Percentiles rank a stretch among this genome's conserved stretches.
Conservation (phyloP, 1,140 invertebrate genomes). For the Drosophila arizonae region DNA sequence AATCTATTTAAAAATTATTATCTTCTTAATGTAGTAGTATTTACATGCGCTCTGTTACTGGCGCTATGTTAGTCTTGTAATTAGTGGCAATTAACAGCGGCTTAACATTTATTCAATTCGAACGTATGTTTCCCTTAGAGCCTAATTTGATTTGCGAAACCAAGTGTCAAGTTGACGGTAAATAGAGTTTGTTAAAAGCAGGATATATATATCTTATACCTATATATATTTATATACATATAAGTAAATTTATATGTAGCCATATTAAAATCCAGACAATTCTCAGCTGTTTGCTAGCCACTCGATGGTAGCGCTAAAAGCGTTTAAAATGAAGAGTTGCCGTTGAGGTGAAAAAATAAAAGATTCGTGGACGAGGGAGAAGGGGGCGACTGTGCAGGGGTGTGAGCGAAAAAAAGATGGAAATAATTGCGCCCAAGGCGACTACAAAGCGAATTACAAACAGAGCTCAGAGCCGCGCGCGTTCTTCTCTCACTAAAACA, state of each 20-base stretch:
- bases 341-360: slow-evolving; percentile 11
- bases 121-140: background rate
- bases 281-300: slow-evolving; percentile 67
- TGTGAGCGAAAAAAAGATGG: slow-evolving; percentile 46
- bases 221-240: background rate
- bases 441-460: slow-evolving; percentile 80
- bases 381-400: background rate
- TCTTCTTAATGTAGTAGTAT: too few relatives aligned
- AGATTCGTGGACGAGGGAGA: background rate
- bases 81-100: too few relatives aligned
- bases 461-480: slow-evolving; percentile 60
- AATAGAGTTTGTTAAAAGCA: slow-evolving; percentile 4
- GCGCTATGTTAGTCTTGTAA: too few relatives aligned
- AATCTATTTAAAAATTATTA: too few relatives aligned
- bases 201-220: slow-evolving; percentile 3
- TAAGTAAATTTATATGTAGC: background rate
- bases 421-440: slow-evolving; percentile 78
- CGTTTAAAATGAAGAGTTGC: slow-evolving; percentile 59
- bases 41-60: slow-evolving; percentile 29
- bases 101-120: background rate
- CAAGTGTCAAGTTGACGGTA: background rate
- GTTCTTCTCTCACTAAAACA: slow-evolving; percentile 5
- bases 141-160: background rate
- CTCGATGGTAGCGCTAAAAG: slow-evolving; percentile 68
- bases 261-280: slow-evolving; percentile 59